Evolutionary conservation across 2,888 invertebrate species (phyloP), one percentile per base, ranked within the genome.

Genomic region (Drosophila emarginata): DNA sequence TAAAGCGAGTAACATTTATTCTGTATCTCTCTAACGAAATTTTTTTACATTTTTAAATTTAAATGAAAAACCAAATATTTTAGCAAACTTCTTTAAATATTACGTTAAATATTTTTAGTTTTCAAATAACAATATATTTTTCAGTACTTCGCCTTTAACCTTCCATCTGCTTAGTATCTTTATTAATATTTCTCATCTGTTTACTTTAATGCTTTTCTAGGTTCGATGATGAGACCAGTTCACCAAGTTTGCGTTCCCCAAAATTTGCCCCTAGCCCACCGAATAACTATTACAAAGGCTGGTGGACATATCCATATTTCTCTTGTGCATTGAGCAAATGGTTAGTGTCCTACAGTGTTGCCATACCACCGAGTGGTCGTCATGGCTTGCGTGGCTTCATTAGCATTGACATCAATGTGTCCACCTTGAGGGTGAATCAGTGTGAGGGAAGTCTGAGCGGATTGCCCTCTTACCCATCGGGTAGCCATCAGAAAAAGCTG

Each of bases 271-370:
- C 93, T 71, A 94, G 94, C 89, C 94, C 94, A 69, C 92, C 93
- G 67, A 93, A 94, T 88, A 93, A 93, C 67, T 93, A 94, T 69
- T 94, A 93, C 90, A 91, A 94, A 86, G 96, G 97, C 23, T 96
- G 96, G 95, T 97, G 97, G 97, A 97, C 97, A 15, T 95, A 94
- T 86, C 97, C 97, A 0, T 97, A 97, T 91, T 97, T 95, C 91
- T 96, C 96, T 77, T 97, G 97, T 92, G 94, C 94, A 68, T 93
- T 94, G 28, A 94, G 94, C 77, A 94, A 95, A 71, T 97, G 97
- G 97, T 93, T 97, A 79, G 93, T 97, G 57, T 97, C 97, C 2
- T 97, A 97, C 91, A 96, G 96, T 75, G 95, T 96, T 39, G 91
- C 94, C 12, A 93, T 94, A 78, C 93, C 93, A 61, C 93, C 93